Percentiles rank a stretch among this genome's conserved stretches.
phyloP scores from a whole-genome alignment of 2,113 vertebrate genomes.

The Empidonax alnorum region DNA sequence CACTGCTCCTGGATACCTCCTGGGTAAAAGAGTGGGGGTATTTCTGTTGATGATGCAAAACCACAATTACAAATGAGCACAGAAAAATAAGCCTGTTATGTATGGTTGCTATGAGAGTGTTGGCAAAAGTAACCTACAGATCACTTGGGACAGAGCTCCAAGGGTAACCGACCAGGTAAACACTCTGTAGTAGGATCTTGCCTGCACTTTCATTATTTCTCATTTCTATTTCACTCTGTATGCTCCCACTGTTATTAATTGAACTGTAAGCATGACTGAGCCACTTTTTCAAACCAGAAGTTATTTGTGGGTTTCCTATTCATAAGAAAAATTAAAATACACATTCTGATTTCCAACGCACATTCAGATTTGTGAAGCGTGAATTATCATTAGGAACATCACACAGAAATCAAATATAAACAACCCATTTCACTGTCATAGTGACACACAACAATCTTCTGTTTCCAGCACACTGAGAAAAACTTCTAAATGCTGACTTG shows the following conservation, averaged over 20 bases:
- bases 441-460: not conserved
- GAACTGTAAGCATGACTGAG: not conserved
- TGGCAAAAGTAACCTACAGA: not conserved
- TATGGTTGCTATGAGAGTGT: not conserved
- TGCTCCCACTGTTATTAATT: conserved; percentile 14
- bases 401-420: not conserved
- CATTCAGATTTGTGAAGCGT: not conserved
- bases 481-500: not conserved
- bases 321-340: not conserved
- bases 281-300: not conserved
- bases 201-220: not conserved
- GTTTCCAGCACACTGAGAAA: not conserved
- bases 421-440: not conserved
- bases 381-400: not conserved
- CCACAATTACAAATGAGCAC: not conserved
- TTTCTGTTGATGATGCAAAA: not conserved
- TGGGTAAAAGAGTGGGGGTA: not conserved
- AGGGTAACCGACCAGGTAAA: not conserved
- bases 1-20: not conserved
- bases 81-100: not conserved
- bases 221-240: not conserved
- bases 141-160: not conserved
- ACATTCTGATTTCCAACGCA: not conserved
- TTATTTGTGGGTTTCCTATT: not conserved
- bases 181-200: not conserved